Conservation (phyloP, 2,113 vertebrate genomes). For the Craseonycteris thonglongyai region DNA sequence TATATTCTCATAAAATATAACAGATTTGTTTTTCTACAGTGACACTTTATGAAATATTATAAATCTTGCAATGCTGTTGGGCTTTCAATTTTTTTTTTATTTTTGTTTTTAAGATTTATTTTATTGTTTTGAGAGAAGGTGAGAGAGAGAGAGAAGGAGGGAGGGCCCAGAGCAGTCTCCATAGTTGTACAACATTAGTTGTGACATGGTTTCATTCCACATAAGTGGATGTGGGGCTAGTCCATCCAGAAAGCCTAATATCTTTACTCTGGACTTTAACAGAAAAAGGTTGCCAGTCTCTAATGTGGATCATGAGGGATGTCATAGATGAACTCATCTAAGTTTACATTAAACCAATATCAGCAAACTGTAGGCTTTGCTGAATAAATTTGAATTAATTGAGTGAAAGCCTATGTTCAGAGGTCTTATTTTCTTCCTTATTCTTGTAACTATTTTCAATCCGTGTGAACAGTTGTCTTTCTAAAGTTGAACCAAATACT, state of each 20-base stretch:
- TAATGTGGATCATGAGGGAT: not conserved
- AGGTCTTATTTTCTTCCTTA: not conserved
- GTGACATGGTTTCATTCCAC: no score
- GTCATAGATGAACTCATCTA: not conserved
- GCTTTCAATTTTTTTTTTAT: no score
- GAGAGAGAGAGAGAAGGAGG: no score
- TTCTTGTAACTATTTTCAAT: not conserved
- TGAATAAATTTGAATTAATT: not conserved
- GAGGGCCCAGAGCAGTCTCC: no score
- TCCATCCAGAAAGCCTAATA: not conserved
- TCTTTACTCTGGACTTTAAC: not conserved
- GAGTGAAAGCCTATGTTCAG: not conserved
- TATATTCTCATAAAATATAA: not conserved
- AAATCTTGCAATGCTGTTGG: not conserved
- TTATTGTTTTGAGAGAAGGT: no score
- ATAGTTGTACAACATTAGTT: not conserved
- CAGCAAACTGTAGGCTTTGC: not conserved
- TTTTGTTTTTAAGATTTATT: no score
- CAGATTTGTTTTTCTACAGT: not conserved
- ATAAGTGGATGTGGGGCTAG: no score
- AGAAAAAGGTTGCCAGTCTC: not conserved
- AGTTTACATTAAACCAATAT: not conserved
- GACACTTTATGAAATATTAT: not conserved
- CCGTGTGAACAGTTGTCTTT: not conserved
- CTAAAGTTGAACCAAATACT: not conserved